A percentile compares a stretch with the other conserved stretches of the same genome.
phyloP scores from a whole-genome alignment of 2,113 vertebrate species.

The Cyprinodon tularosa region DNA sequence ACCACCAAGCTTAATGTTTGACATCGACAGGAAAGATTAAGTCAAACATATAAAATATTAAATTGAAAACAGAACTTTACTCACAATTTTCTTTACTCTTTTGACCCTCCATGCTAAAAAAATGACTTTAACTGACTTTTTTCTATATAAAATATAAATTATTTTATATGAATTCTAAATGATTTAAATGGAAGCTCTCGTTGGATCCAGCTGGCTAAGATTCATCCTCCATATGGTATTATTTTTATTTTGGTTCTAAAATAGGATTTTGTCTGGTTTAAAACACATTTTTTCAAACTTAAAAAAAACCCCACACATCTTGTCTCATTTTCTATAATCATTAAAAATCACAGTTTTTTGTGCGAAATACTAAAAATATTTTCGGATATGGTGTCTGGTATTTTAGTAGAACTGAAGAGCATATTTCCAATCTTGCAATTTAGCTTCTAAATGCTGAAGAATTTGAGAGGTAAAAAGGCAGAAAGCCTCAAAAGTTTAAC shows the following conservation, averaged over 20 bases:
- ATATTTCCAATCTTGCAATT: background rate
- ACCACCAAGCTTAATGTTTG: too few species aligned
- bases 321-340: background rate
- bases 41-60: background rate
- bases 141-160: background rate
- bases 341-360: background rate
- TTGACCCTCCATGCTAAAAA: background rate
- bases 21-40: background rate
- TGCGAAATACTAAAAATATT: background rate
- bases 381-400: background rate
- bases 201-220: too few species aligned
- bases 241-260: too few species aligned
- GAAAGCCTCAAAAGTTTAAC: background rate
- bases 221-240: too few species aligned
- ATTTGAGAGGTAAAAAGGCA: background rate
- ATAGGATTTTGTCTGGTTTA: too few species aligned
- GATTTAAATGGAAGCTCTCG: too few species aligned
- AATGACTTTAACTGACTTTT: background rate
- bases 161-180: background rate
- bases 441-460: background rate
- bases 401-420: background rate
- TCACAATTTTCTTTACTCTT: background rate
- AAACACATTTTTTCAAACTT: too few species aligned
- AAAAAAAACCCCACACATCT: background rate
- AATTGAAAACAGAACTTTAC: background rate